These are phyloP conservation scores for Dryobotodes eremita DNA, from an alignment of 2,888 invertebrate genomes.

Conservation along the genomic window DNA sequence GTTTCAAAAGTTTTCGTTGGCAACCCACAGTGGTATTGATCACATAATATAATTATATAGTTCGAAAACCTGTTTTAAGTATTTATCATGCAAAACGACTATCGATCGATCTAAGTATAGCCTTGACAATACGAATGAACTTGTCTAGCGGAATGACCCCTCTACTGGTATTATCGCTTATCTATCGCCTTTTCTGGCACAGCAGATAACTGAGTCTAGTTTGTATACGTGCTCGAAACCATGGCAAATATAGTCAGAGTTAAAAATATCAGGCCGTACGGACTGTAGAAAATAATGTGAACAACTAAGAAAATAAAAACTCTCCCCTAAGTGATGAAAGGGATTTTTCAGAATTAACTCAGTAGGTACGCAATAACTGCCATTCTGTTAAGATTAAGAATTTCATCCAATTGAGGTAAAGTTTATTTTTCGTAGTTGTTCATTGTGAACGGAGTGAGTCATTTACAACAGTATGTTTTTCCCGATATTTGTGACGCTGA, in stretches of 20 bases:
- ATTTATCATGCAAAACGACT: not conserved
- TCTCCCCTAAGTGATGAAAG: not conserved
- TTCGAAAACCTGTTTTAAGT: constrained; percentile 18
- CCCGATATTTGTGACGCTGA: not conserved
- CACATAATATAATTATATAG: not conserved
- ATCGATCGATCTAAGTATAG: not conserved
- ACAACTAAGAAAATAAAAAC: not conserved
- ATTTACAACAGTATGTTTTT: not conserved
- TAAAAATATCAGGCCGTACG: no score
- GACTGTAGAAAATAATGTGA: not conserved
- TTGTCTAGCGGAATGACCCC: constrained; percentile 4
- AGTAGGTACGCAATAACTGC: not conserved
- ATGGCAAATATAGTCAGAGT: not conserved
- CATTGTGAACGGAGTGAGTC: not conserved
- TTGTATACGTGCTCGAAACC: constrained; percentile 1
- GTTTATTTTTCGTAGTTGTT: not conserved
- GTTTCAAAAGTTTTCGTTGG: not conserved
- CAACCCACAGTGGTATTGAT: constrained; percentile 8
- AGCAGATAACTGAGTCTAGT: not conserved
- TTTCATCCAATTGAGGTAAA: not conserved
- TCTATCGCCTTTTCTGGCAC: constrained; percentile 5
- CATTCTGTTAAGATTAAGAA: not conserved
- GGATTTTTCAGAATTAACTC: not conserved
- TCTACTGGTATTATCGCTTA: not conserved
- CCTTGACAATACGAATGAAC: constrained; percentile 7